Evolutionary conservation across 2,888 invertebrate genomes (phyloP).

Genomic region (Acrobasis repandana): DNA sequence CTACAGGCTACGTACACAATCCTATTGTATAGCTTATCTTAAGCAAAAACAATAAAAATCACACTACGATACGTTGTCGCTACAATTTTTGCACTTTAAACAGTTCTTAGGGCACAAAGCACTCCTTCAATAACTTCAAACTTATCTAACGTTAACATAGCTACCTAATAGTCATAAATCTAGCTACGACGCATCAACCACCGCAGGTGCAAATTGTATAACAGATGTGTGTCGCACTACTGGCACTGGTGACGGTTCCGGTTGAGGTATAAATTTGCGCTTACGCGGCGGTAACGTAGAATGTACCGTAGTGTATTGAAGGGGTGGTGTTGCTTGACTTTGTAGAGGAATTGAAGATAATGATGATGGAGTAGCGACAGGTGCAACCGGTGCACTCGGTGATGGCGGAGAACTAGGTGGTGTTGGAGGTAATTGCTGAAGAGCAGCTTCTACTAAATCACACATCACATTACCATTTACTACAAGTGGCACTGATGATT

Average conservation of each 20-base stretch:
- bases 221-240: constrained; percentile 85
- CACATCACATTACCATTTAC: constrained; percentile 70
- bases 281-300: constrained; percentile 89
- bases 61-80: constrained; percentile 22
- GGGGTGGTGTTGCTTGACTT: constrained; percentile 59
- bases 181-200: constrained; percentile 70
- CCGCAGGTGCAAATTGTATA: constrained; percentile 92
- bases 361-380: constrained; percentile 45
- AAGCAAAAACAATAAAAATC: constrained; percentile 1
- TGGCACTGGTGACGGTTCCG: constrained; percentile 71
- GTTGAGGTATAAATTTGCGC: constrained; percentile 89
- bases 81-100: constrained; percentile 28
- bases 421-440: constrained; percentile 80
- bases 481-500: constrained; percentile 53
- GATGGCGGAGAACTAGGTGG: constrained; percentile 83
- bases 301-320: constrained; percentile 60
- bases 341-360: constrained; percentile 70
- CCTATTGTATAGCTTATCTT: background rate
- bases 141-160: constrained; percentile 14
- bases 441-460: constrained; percentile 69
- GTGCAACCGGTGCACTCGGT: constrained; percentile 62
- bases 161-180: constrained; percentile 25
- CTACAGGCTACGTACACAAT: constrained; percentile 1
- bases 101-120: constrained; percentile 43
- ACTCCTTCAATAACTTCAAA: constrained; percentile 32